Evolutionary conservation across 2,797 vertebrate genomes (phyloP).

Genomic region (Diceros bicornis): DNA sequence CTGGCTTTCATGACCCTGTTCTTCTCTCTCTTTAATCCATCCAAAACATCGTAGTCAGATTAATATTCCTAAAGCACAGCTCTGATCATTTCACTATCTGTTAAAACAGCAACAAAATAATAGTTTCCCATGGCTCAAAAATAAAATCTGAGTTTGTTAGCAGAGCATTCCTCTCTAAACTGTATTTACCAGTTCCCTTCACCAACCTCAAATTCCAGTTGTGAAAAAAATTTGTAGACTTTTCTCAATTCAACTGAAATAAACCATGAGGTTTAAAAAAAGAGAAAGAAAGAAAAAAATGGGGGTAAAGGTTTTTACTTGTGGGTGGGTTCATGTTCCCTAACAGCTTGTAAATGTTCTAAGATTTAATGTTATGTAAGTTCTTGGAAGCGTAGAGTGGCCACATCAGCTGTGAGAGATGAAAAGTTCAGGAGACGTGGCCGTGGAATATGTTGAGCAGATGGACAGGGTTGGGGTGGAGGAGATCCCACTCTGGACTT

Average conservation of each 20-base stretch:
- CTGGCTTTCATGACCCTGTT: neutral
- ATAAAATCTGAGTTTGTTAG: constrained; percentile 49
- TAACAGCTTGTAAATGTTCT: constrained; percentile 79
- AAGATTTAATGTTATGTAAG: constrained; percentile 80
- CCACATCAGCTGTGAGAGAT: constrained; percentile 77
- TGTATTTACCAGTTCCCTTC: constrained; percentile 40
- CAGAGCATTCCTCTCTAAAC: constrained; percentile 47
- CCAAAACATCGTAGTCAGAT: constrained; percentile 47
- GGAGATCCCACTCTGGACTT: neutral
- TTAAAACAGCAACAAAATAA: constrained; percentile 53
- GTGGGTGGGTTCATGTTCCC: constrained; percentile 69
- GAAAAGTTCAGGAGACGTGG: constrained; percentile 51
- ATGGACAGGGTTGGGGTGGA: neutral
- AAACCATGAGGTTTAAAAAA: constrained; percentile 15
- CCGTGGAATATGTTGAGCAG: constrained; percentile 60
- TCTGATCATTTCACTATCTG: neutral
- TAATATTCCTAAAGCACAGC: constrained; percentile 42
- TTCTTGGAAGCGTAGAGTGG: constrained; percentile 56
- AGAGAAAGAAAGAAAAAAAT: neutral
- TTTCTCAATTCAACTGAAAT: constrained; percentile 43
- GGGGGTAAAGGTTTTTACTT: neutral
- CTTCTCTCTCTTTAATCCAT: neutral
- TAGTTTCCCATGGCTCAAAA: constrained; percentile 30
- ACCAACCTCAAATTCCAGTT: constrained; percentile 16
- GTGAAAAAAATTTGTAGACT: neutral